Evolutionary conservation across 1,140 invertebrate genomes (phyloP), one percentile per base, ranked within the genome.

Genomic region (Cotesia chilonis): DNA sequence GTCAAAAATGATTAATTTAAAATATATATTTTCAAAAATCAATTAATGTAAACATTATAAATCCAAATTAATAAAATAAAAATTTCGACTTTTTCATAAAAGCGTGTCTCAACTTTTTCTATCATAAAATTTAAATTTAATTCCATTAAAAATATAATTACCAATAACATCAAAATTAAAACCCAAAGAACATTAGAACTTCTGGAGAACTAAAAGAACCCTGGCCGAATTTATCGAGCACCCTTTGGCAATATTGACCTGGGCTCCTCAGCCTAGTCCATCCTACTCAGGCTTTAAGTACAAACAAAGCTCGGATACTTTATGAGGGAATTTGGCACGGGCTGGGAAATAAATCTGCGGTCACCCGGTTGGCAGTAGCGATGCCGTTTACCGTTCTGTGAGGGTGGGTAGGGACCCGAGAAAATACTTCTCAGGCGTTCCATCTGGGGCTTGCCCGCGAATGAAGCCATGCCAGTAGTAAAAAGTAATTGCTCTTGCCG

Each of bases 311-410:
- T 37, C 57, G 36, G 12, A 71, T 65, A 72, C 71, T 74, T 76
- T 76, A 76, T 76, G 74, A 73, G 74, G 73, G 68, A 76, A 76
- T 76, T 76, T 68, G 72, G 71, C 64, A 66, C 65, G 67, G 60
- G 47, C 60, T 71, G 66, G 68, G 69, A 72, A 67, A 75, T 75
- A 75, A 75, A 75, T 75, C 74, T 73, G 74, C 60, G 74, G 74
- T 75, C 38, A 59, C 41, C 54, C n/a, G n/a, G n/a, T 47, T 60
- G 59, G 67, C 14, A 63, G 28, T 54, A 54, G 35, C 64, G 35
- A 17, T 73, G 14, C 51, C 51, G 12, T 47, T 9, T 28, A 28
- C 28, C 28, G 3, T 28, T 28, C 3, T 28, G 28, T 28, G 28
- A 28, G 28, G 28, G 28, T 28, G 28, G 28, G 28, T 28, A 17